Conservation (phyloP, 2,113 vertebrate genomes). For the Podarcis raffonei region DNA sequence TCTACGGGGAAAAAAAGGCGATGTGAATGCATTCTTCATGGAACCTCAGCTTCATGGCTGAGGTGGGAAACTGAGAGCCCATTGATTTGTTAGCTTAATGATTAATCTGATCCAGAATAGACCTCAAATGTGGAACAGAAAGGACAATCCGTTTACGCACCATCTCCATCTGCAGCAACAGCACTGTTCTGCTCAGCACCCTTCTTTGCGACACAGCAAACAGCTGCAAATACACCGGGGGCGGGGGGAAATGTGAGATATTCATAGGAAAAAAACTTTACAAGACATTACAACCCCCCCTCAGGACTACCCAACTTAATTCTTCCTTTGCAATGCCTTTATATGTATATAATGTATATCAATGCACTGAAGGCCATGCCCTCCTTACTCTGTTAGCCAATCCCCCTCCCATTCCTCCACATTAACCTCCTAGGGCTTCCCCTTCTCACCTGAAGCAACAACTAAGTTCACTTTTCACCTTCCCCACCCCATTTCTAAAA, state of each 20-base stretch:
- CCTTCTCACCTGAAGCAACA: too few relatives aligned
- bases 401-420: too few relatives aligned
- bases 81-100: not conserved
- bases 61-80: not conserved
- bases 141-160: slow-evolving; percentile 69
- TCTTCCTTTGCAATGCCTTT: slow-evolving; percentile 1
- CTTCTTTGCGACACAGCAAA: slow-evolving; percentile 90
- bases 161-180: slow-evolving; percentile 85
- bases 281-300: not conserved
- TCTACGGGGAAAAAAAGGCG: slow-evolving; percentile 71
- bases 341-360: too few relatives aligned
- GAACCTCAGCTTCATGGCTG: not conserved
- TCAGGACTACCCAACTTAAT: not conserved
- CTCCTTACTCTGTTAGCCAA: too few relatives aligned
- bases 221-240: slow-evolving; percentile 76
- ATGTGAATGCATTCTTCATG: too few relatives aligned
- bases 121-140: not conserved
- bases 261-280: slow-evolving; percentile 6
- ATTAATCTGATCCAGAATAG: not conserved
- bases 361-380: too few relatives aligned
- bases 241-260: not conserved
- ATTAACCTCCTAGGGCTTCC: too few relatives aligned
- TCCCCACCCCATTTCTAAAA: too few relatives aligned
- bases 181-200: slow-evolving; percentile 78
- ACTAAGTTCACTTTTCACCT: too few relatives aligned